Percentiles rank a stretch among this genome's conserved stretches.
These are phyloP conservation scores for Mixornis gularis DNA, from an alignment of 2,113 vertebrate genomes.

Conservation along the genomic window DNA sequence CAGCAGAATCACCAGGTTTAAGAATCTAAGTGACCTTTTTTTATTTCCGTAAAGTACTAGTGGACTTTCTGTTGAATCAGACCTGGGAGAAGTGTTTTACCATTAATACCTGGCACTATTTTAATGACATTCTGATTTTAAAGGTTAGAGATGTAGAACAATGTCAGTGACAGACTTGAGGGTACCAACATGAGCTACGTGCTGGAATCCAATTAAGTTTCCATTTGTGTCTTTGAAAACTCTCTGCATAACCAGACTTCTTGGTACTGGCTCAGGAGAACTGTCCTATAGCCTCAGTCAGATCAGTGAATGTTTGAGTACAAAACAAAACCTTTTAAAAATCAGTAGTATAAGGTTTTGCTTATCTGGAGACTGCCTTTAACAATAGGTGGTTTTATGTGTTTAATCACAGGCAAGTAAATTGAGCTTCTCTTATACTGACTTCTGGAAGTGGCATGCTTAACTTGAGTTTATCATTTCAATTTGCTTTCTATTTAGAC, in stretches of 20 bases:
- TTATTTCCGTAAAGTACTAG: background rate
- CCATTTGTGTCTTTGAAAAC: background rate
- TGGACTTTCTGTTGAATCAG: background rate
- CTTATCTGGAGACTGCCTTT: background rate
- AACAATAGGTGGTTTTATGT: background rate
- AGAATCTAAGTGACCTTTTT: background rate
- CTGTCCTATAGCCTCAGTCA: background rate
- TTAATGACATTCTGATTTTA: background rate
- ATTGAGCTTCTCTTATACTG: background rate
- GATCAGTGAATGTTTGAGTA: background rate
- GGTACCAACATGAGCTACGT: accelerated
- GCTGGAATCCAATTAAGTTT: background rate
- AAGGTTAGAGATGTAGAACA: background rate
- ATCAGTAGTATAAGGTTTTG: background rate
- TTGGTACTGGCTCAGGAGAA: background rate
- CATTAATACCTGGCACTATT: background rate
- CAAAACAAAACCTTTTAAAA: background rate
- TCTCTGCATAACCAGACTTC: background rate
- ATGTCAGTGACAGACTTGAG: background rate
- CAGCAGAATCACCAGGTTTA: background rate
- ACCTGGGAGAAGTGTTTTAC: background rate
- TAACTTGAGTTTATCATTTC: background rate
- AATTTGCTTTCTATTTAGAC: background rate
- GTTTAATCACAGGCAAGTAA: background rate
- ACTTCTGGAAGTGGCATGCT: background rate